Evolutionary conservation across 1,140 invertebrate genomes (phyloP).

Genomic region (Diorhabda carinulata): DNA sequence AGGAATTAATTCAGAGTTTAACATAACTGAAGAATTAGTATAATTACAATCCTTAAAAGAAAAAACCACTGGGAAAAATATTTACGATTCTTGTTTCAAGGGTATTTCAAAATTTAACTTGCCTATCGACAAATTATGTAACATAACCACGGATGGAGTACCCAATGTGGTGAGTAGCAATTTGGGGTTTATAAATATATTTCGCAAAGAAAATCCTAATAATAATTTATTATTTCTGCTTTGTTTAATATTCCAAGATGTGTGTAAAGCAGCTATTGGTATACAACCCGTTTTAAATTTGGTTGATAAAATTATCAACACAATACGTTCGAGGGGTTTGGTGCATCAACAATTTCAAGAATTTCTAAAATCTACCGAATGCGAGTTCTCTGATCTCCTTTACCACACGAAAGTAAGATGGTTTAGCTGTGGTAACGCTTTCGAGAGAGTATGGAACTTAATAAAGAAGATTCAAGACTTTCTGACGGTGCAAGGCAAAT

Average conservation of each 20-base stretch:
- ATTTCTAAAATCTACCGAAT: constrained; percentile 39
- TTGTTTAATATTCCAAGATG: constrained; percentile 43
- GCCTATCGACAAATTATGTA: constrained; percentile 5
- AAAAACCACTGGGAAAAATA: constrained; percentile 29
- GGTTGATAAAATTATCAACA: constrained; percentile 42
- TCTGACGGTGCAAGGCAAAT: background rate
- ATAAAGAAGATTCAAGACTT: constrained; percentile 10
- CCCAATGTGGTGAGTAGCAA: constrained; percentile 40
- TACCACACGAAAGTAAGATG: constrained; percentile 40
- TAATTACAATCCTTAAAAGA: constrained; percentile 36
- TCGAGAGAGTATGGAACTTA: constrained; percentile 23
- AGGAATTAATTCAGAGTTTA: constrained; percentile 37
- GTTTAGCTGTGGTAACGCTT: constrained; percentile 31
- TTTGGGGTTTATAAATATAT: constrained; percentile 33
- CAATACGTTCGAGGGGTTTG: constrained; percentile 39
- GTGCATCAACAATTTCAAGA: constrained; percentile 42
- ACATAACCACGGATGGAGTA: constrained; percentile 41
- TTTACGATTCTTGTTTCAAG: background rate
- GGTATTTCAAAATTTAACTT: background rate
- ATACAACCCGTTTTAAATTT: constrained; percentile 40
- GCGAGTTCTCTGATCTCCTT: constrained; percentile 38
- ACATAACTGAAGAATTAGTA: constrained; percentile 41
- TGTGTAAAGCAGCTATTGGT: constrained; percentile 32
- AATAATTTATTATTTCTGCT: constrained; percentile 33
- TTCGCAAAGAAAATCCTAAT: constrained; percentile 22